Base-by-base conservation (phyloP, 2,888 invertebrate genomes). In the Napeogenes inachia region DNA sequence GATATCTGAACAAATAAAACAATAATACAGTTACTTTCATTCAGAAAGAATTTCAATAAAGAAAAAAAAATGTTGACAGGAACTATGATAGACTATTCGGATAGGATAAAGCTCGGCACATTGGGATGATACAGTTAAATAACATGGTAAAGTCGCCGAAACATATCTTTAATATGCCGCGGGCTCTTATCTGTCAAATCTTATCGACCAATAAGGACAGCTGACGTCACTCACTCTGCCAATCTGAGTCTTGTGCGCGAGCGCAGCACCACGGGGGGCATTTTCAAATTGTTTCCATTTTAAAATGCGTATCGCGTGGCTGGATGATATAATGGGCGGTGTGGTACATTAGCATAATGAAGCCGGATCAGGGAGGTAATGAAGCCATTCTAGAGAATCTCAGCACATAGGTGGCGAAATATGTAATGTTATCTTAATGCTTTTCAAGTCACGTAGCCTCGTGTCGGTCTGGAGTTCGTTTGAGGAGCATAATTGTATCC, bases 151-250 rank as follows among this genome's bases (percentile, higher is more conserved):
- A 85, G 81, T 75, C 80, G 76, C 76, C 80, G 87, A 87, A 83
- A 84, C 78, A 82, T 21, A 21, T 84, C 80, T 89, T 87, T 88
- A 81, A 89, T 82, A 82, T 84, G 78, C 84, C 87, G 87, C 84
- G 76, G 78, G 74, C 72, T 77, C 78, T 87, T 89, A 89, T 88
- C 89, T 80, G 84, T 85, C 84, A 84, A 81, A 89, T 90, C 89
- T 89, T 85, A 89, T 90, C 89, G 84, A 82, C 87, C 88, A 85
- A 87, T 88, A 87, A 83, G 89, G 89, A 88, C 87, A 80, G 89
- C 82, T 79, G 75, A 87, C 89, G 90, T 90, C 89, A 89, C 87
- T 89, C 90, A 86, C 78, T 82, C 84, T 85, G 89, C 87, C 87
- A 85, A 89, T 89, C 87, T 80, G 82, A 80, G 76, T 73, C 65